Evolutionary conservation across 2,113 vertebrate species (phyloP).

Genomic region (human (Homo sapiens)): GRCh38 chr13:62500501-62501000

Average conservation of each 20-base stretch:
- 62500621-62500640: no score
- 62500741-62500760: not conserved
- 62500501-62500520: not conserved
- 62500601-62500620: no score
- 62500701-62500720: not conserved
- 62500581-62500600: no score
- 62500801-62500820: not conserved
- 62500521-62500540: not conserved
- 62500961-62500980: not conserved
- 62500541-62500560: not conserved
- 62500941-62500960: not conserved
- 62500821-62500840: not conserved
- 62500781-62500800: not conserved
- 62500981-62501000: not conserved
- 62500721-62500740: not conserved
- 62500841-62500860: not conserved
- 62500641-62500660: no score
- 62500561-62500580: no score
- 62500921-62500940: not conserved
- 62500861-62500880: not conserved
- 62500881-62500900: not conserved
- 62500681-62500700: no score
- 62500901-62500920: not conserved
- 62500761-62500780: not conserved
- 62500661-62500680: no score